phyloP scores from a whole-genome alignment of 2,888 invertebrate genomes.

The Scaptomyza polygonia region DNA sequence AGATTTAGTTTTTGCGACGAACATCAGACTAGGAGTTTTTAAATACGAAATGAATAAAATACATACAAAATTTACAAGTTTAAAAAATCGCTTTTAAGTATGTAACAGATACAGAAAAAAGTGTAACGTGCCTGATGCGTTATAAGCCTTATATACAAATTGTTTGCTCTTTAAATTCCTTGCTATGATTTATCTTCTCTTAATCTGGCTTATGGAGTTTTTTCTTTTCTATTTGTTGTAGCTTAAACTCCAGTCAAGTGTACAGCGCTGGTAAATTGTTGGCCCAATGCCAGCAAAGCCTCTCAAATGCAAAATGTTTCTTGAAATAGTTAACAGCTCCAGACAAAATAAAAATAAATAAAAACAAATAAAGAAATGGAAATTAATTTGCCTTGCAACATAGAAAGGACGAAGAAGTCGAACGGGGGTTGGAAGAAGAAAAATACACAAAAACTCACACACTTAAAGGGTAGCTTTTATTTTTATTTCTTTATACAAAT shows the following conservation, averaged over 20 bases:
- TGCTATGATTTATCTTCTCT: constrained; percentile 4
- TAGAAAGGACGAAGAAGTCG: constrained; percentile 7
- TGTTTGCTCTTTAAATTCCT: not conserved
- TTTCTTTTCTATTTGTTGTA: not conserved
- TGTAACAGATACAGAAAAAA: not conserved
- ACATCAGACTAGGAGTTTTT: not conserved
- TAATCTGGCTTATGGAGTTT: not conserved
- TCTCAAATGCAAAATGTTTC: constrained; percentile 12
- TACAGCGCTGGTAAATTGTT: constrained; percentile 24
- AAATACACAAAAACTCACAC: constrained; percentile 26
- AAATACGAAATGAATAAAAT: not conserved
- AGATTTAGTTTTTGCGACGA: not conserved
- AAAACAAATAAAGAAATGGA: constrained; percentile 34
- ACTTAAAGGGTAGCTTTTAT: constrained; percentile 43
- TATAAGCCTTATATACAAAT: not conserved
- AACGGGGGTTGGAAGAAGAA: constrained; percentile 2
- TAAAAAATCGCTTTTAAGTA: not conserved
- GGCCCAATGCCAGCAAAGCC: constrained; percentile 20
- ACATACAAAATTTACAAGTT: not conserved
- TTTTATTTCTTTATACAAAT: constrained; percentile 72
- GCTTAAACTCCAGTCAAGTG: constrained; percentile 14
- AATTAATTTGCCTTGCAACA: constrained; percentile 62
- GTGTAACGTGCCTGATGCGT: not conserved
- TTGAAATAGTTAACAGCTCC: constrained; percentile 23
- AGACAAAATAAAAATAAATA: not conserved